Evolutionary conservation across 2,113 vertebrate species (phyloP).

Genomic region (Pica pica): DNA sequence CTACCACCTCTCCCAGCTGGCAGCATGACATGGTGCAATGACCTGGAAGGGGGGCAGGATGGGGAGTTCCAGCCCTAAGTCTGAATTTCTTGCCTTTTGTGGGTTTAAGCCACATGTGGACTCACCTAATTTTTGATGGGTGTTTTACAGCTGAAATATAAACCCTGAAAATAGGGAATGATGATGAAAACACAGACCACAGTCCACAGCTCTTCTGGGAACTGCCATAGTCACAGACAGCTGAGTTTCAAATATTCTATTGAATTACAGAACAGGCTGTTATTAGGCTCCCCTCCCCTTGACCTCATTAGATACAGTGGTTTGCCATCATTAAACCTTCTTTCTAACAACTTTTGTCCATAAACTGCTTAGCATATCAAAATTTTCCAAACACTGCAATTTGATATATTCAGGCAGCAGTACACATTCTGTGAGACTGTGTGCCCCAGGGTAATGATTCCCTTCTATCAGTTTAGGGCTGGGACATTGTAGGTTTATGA

Average conservation of each 20-base stretch:
- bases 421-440: background rate
- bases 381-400: background rate
- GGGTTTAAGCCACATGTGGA: background rate
- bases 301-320: background rate
- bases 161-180: background rate
- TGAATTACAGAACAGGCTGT: slow-evolving; percentile 5
- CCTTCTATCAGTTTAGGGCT: background rate
- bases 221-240: background rate
- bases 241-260: slow-evolving; percentile 25
- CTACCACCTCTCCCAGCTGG: background rate
- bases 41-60: background rate
- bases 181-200: background rate
- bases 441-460: background rate
- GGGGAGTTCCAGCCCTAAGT: background rate
- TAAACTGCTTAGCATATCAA: background rate
- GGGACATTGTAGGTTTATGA: background rate
- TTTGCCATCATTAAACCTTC: background rate
- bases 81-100: background rate
- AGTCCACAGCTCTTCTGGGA: rapidly evolving
- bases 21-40: background rate
- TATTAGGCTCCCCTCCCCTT: background rate
- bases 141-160: background rate
- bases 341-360: background rate
- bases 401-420: background rate
- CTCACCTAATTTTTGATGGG: background rate